phyloP scores from a whole-genome alignment of 2,797 vertebrate species.

The Argentina silus region DNA sequence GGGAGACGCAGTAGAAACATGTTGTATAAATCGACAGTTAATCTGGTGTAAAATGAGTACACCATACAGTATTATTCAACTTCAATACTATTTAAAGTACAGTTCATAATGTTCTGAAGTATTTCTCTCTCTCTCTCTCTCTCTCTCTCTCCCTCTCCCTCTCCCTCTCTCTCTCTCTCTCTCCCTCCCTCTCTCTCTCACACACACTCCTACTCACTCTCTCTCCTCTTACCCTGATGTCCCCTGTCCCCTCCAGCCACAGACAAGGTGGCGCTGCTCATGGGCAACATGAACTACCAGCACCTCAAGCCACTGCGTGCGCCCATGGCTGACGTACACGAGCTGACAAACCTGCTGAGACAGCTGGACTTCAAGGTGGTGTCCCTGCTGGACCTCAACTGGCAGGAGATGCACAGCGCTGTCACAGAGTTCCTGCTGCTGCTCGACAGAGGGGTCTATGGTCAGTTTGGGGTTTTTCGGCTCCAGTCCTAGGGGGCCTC shows the following conservation, averaged over 20 bases:
- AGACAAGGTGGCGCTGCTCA: conserved; percentile 90
- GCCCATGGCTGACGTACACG: conserved; percentile 84
- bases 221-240: background rate
- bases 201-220: background rate
- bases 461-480: conserved; percentile 57
- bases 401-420: conserved; percentile 86
- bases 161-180: too few relatives aligned
- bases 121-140: too few relatives aligned
- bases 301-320: conserved; percentile 82
- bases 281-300: conserved; percentile 88
- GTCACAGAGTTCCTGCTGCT: conserved; percentile 86
- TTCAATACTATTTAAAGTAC: too few relatives aligned
- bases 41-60: too few relatives aligned
- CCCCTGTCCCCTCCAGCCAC: conserved; percentile 72
- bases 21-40: too few relatives aligned
- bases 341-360: conserved; percentile 79
- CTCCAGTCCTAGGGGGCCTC: background rate
- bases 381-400: conserved; percentile 85
- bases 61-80: too few relatives aligned
- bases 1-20: background rate
- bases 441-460: conserved; percentile 86
- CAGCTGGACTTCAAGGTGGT: conserved; percentile 91
- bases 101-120: too few relatives aligned
- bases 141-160: too few relatives aligned
- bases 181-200: too few relatives aligned